A percentile compares a stretch with the other conserved stretches of the same genome.
These are phyloP conservation scores for Episyrphus balteatus DNA, from an alignment of 1,140 invertebrate species.

Conservation along the genomic window DNA sequence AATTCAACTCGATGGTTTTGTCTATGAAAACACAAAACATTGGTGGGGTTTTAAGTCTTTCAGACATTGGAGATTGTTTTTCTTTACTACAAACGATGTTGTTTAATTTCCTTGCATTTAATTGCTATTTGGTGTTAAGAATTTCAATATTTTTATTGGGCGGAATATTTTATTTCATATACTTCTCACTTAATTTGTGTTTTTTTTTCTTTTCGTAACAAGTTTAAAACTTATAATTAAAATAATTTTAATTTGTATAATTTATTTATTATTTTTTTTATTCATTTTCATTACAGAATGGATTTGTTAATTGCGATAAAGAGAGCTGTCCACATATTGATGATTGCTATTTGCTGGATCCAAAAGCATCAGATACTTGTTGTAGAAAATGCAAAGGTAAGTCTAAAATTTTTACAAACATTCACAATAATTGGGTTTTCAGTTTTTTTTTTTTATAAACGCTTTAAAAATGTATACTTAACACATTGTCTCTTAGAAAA, in stretches of 20 bases:
- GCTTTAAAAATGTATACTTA: no score
- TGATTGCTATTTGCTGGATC: constrained; percentile 54
- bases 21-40: no score
- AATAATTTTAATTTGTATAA: neutral
- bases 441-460: neutral
- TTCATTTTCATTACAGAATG: constrained; percentile 47
- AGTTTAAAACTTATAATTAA: neutral
- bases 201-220: neutral
- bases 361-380: constrained; percentile 45
- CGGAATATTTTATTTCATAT: no score
- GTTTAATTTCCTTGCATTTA: no score
- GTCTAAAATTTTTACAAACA: neutral
- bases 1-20: no score
- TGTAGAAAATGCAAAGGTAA: constrained; percentile 61
- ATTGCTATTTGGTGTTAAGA: no score
- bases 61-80: no score
- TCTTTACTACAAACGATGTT: no score
- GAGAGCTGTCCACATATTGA: constrained; percentile 53
- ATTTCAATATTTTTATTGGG: no score
- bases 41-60: no score
- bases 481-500: no score
- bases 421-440: neutral
- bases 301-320: constrained; percentile 56
- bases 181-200: neutral
- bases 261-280: constrained; percentile 1